Evolutionary conservation across 2,113 vertebrate species (phyloP).

Genomic region (Crotalus helleri): DNA sequence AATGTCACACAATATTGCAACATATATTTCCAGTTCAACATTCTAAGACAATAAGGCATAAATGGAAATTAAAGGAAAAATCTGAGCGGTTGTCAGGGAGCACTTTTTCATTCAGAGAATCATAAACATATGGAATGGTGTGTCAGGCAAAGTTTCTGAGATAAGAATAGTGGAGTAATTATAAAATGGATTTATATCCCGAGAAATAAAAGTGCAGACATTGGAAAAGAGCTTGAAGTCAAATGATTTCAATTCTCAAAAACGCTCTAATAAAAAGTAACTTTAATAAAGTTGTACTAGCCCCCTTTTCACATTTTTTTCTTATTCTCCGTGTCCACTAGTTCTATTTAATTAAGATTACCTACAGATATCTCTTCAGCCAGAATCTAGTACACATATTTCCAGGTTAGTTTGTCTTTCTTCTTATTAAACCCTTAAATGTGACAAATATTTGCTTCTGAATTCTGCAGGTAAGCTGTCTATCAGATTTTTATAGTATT

Average conservation of each 20-base stretch:
- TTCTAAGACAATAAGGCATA: slow-evolving; percentile 81
- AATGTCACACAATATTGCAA: slow-evolving; percentile 80
- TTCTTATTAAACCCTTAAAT: background rate
- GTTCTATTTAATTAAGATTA: slow-evolving; percentile 35
- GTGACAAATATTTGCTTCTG: background rate
- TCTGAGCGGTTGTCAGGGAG: slow-evolving; percentile 74
- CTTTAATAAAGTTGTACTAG: slow-evolving; percentile 54
- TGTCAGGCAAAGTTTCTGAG: slow-evolving; percentile 77
- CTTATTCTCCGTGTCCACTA: slow-evolving; percentile 42
- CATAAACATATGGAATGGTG: slow-evolving; percentile 79
- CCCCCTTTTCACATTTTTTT: slow-evolving; percentile 26
- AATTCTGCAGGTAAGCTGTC: background rate
- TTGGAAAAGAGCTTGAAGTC: slow-evolving; percentile 64
- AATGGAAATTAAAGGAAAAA: slow-evolving; percentile 78
- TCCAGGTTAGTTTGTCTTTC: background rate
- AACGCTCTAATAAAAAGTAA: slow-evolving; percentile 49
- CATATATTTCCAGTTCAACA: slow-evolving; percentile 77
- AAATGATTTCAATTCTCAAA: slow-evolving; percentile 65
- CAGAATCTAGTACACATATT: background rate
- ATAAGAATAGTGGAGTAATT: slow-evolving; percentile 72
- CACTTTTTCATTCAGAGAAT: slow-evolving; percentile 78
- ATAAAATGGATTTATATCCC: slow-evolving; percentile 75
- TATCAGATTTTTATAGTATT: background rate
- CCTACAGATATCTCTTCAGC: background rate
- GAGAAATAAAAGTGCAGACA: slow-evolving; percentile 63